Evolutionary conservation across 1,140 invertebrate genomes (phyloP), one percentile per base, ranked within the genome.

Genomic region (Drosophila albomicans): DNA sequence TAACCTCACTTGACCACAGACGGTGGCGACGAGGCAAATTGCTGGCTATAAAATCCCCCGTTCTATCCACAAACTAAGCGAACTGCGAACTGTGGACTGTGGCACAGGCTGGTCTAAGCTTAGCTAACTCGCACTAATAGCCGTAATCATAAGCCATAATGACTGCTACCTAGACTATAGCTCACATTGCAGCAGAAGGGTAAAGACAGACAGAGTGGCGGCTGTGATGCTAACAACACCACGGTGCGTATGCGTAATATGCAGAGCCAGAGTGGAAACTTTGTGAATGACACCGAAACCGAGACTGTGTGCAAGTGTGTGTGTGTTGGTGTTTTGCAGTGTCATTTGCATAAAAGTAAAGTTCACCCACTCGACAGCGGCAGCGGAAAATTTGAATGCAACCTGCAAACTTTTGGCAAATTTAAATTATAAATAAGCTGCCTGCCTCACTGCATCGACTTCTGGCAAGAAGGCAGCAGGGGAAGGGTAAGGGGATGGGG

Each of bases 391-490:
- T 76, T 76, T 76, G 70, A 87, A 87, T 86, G 82, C 82, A 87
- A 86, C 85, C 85, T 88, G 85, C 77, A 88, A 89, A 80, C 70
- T 86, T 89, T 89, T 85, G 78, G 70, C 86, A 89, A 89, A 90
- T 89, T 89, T 89, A 90, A 89, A 89, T 89, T 89, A 89, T 89
- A 89, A 89, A 89, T 89, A 89, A 89, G 85, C 85, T 79, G 61
- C 52, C 49, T 45, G 65, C 57, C 64, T 49, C 54, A 25, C 56
- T 25, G 30, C 30, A 32, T 52, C 45, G 54, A 63, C 38, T 51
- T 61, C 8, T 69, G 57, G 67, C 20, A 11, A 7, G 10, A 15
- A 43, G 48, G 25, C 28, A 11, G 25, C 5, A 52, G 5, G 5
- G 46, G 57, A 48, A 28, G 41, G 48, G 68, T 28, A 74, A 11